phyloP scores from a whole-genome alignment of 2,113 vertebrate species.

The Trichomycterus rosablanca region DNA sequence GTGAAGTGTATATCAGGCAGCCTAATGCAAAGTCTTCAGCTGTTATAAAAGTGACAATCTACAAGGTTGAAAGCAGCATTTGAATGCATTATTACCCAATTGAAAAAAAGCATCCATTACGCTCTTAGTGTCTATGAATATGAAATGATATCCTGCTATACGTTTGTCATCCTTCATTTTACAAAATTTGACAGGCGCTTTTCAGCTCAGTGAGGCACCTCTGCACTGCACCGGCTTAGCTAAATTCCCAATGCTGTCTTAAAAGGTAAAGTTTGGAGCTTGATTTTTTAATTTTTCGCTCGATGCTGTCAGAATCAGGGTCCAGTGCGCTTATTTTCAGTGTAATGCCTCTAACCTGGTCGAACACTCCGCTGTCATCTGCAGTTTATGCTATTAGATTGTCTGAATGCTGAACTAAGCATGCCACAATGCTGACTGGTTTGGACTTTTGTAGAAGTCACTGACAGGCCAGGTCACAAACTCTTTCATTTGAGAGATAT shows the following conservation, averaged over 20 bases:
- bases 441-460: slow-evolving; percentile 13
- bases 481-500: slow-evolving; percentile 10
- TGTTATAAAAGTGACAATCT: slow-evolving; percentile 5
- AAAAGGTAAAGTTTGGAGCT: not conserved
- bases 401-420: not conserved
- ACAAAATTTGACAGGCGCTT: not conserved
- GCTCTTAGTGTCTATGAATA: slow-evolving; percentile 21
- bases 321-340: slow-evolving; percentile 4
- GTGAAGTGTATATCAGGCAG: slow-evolving; percentile 3
- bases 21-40: slow-evolving; percentile 19
- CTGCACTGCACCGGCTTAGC: not conserved
- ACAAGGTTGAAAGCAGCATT: slow-evolving; percentile 15
- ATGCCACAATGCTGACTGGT: not conserved
- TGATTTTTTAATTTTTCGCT: not conserved
- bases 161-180: not conserved
- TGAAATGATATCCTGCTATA: slow-evolving; percentile 14
- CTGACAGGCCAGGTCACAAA: slow-evolving; percentile 14
- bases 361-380: not conserved
- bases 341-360: not conserved
- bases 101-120: slow-evolving; percentile 28
- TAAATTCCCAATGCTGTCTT: not conserved
- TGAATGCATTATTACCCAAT: slow-evolving; percentile 13
- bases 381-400: not conserved
- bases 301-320: not conserved
- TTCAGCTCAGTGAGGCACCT: not conserved